Base-by-base conservation (phyloP, 2,797 vertebrate species). In the Rhadinocentrus ornatus region DNA sequence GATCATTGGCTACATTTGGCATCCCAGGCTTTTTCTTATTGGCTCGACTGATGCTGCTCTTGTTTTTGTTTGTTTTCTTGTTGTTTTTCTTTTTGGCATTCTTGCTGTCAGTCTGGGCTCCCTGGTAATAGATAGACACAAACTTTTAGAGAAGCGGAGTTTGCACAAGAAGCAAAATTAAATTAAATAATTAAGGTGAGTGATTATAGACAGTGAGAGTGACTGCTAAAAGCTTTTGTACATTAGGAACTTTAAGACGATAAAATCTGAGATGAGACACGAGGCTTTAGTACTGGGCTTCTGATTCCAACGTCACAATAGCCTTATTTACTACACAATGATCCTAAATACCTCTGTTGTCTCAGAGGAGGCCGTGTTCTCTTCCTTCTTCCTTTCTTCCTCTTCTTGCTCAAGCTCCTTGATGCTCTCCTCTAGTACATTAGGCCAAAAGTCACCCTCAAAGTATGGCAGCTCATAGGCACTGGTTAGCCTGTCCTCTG, bases 401-500 rank as follows among this genome's bases (percentile, higher is more conserved):
- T 99, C 98, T 81, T 99, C 98, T 72, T 99, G 98, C 82, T 99
- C 97, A 66, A 99, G 78, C 87, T 99, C 98, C 77, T 99, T 99
- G 77, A 99, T 99, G 94, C 98, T 98, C 89, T 99, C 98, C 86
- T 99, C 98, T 70, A 99, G 92, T 7, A 99, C 97, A 9, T 99
- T 99, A 48, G 98, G 98, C 98, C 98, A 99, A 91, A 99, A 99
- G 93, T 99, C 98, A 0, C 98, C 98, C 87, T 99, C 98, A 62
- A 99, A 99, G 91, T 99, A 99, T 3, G 98, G 96, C 86, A 99
- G 93, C 91, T 99, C 98, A 68, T 97, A 95, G 90, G 98, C 98
- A 82, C 97, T 99, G 15, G 97, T 99, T 82, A 99, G 91, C 65
- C 98, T 93, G 86, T 99, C 98, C 82, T 99, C 98, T 0, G 97